phyloP scores from a whole-genome alignment of 2,113 vertebrate species.

The Nettapus auritus region DNA sequence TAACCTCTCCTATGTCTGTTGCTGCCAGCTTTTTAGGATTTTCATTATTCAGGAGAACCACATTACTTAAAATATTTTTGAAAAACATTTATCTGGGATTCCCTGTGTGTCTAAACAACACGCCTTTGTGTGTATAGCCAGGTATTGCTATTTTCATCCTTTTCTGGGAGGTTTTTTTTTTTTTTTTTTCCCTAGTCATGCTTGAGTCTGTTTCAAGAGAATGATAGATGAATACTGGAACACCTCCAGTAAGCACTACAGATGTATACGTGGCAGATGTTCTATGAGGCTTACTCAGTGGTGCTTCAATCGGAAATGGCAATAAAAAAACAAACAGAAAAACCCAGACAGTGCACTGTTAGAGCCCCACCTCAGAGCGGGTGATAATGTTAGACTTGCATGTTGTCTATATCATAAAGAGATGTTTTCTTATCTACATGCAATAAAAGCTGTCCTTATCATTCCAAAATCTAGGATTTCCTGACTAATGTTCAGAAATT shows the following conservation, averaged over 20 bases:
- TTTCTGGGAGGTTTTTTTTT: background rate
- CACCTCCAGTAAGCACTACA: background rate
- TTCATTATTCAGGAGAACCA: background rate
- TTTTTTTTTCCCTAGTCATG: background rate
- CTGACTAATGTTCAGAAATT: conserved; percentile 81
- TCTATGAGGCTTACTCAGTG: background rate
- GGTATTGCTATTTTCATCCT: background rate
- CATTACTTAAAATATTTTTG: background rate
- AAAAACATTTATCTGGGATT: background rate
- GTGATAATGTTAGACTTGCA: background rate
- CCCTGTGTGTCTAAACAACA: background rate
- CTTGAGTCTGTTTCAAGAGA: background rate
- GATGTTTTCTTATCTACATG: background rate
- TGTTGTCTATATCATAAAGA: background rate
- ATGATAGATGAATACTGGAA: background rate
- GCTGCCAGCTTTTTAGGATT: background rate
- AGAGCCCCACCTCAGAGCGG: background rate
- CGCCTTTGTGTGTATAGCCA: background rate
- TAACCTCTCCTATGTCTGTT: background rate
- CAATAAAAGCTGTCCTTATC: background rate
- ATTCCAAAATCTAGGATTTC: conserved; percentile 79
- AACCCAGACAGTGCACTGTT: background rate
- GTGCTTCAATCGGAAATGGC: background rate
- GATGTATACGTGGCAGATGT: background rate
- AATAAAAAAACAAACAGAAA: background rate